Percentiles rank a stretch among this genome's conserved stretches.
phyloP scores from a whole-genome alignment of 1,140 invertebrate species.

The Aphis gossypii region DNA sequence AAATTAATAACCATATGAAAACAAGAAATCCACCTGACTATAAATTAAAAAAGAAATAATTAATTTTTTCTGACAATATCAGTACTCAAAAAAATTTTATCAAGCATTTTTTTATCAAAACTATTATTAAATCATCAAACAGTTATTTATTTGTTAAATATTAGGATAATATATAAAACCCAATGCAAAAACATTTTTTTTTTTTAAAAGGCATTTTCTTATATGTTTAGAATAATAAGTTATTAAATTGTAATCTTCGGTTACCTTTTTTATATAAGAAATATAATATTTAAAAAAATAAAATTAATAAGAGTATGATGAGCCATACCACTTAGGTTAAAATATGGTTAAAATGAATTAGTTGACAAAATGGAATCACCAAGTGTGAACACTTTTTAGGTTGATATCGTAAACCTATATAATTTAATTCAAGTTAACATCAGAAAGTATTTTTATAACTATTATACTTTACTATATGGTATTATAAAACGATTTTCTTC shows the following conservation, averaged over 20 bases:
- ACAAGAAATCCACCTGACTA: conserved; percentile 32
- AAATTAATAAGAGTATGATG: no score
- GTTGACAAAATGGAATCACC: no score
- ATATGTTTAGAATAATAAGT: neutral
- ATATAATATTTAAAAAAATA: no score
- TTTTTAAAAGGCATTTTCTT: neutral
- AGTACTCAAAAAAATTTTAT: no score
- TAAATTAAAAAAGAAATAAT: neutral
- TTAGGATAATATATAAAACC: neutral
- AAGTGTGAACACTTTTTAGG: no score
- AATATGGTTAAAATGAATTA: no score
- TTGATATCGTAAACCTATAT: neutral
- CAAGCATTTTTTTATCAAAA: neutral
- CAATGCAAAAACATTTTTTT: neutral
- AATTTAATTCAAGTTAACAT: neutral
- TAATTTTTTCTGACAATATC: neutral
- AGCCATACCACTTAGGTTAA: no score
- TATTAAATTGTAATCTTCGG: no score
- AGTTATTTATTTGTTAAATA: neutral
- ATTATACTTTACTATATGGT: no score
- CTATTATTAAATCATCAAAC: neutral
- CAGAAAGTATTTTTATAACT: neutral
- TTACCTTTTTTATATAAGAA: no score
- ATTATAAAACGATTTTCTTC: no score
- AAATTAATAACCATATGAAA: conserved; percentile 43